phyloP scores from a whole-genome alignment of 1,140 invertebrate species.

The Brachionus rotundiformis region DNA sequence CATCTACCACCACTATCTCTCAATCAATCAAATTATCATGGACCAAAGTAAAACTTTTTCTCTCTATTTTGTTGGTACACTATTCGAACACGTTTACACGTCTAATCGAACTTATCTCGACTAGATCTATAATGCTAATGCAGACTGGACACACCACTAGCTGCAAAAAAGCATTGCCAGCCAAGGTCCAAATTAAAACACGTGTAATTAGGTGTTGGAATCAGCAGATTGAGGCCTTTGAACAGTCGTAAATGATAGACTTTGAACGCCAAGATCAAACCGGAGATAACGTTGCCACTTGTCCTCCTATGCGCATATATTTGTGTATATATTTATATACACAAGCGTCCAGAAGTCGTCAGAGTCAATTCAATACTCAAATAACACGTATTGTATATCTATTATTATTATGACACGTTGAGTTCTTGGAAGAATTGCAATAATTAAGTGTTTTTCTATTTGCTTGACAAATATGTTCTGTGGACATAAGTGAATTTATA shows the following conservation, averaged over 20 bases:
- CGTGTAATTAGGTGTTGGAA: slow-evolving; percentile 17
- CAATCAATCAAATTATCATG: slow-evolving; percentile 14
- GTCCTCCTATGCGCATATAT: not conserved
- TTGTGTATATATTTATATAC: not conserved
- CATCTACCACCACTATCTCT: not conserved
- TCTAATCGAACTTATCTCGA: not conserved
- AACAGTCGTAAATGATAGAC: not conserved
- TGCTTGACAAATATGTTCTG: not conserved
- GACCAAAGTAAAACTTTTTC: not conserved
- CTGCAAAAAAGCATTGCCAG: not conserved
- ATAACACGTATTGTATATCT: slow-evolving; percentile 10
- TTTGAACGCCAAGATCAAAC: not conserved
- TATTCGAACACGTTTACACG: not conserved
- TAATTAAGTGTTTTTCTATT: slow-evolving; percentile 47
- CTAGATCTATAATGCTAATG: not conserved
- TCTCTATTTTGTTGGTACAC: not conserved
- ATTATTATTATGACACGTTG: slow-evolving; percentile 42
- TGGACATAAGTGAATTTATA: not conserved
- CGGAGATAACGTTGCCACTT: not conserved
- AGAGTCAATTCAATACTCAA: slow-evolving; percentile 18
- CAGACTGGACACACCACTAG: not conserved
- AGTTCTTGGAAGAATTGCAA: slow-evolving; percentile 22
- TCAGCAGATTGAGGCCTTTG: not conserved
- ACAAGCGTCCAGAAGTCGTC: not conserved
- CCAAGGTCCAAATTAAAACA: not conserved